Conservation (phyloP, 2,113 vertebrate species). For the Anguilla rostrata region DNA sequence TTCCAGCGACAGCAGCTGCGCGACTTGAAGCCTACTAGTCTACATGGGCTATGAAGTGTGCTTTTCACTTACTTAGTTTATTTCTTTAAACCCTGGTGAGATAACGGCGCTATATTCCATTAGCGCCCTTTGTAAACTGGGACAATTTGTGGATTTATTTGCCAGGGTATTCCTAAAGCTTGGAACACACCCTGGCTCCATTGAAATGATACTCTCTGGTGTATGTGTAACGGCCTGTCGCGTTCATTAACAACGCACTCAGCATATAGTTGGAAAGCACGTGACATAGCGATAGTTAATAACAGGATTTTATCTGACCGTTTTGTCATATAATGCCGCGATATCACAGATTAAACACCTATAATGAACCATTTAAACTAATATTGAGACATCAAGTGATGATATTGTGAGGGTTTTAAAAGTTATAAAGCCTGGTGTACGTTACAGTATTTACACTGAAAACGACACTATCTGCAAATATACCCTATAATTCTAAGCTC, state of each 20-base stretch:
- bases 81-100: background rate
- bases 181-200: background rate
- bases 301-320: too few relatives aligned
- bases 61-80: background rate
- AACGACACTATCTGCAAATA: too few relatives aligned
- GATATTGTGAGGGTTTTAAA: too few relatives aligned
- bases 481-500: background rate
- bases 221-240: background rate
- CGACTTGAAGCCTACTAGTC: too few relatives aligned
- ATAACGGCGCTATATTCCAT: background rate
- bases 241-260: background rate
- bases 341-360: too few relatives aligned
- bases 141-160: background rate
- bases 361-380: too few relatives aligned
- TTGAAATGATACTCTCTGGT: background rate
- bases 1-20: too few relatives aligned
- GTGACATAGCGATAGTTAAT: background rate
- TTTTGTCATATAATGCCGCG: too few relatives aligned
- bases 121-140: background rate
- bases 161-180: background rate
- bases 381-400: too few relatives aligned
- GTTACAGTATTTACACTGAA: too few relatives aligned
- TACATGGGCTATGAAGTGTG: too few relatives aligned
- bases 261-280: background rate
- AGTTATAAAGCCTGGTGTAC: too few relatives aligned